Percentiles rank a stretch among this genome's conserved stretches.
These are phyloP conservation scores for Lytechinus pictus DNA, from an alignment of 35 echinoderm and acorn worm genomes.

Conservation along the genomic window DNA sequence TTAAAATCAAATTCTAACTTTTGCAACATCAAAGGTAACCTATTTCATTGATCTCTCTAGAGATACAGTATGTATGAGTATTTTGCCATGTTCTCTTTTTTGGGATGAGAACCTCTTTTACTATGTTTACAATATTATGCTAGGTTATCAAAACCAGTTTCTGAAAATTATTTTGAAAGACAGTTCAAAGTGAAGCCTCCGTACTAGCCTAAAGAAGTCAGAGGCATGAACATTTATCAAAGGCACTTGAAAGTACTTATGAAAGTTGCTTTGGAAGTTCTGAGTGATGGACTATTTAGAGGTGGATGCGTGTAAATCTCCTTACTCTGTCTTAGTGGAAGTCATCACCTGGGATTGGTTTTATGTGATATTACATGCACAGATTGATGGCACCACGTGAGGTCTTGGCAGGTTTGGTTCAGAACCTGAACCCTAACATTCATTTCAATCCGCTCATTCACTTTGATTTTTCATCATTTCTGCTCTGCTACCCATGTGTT, in stretches of 20 bases:
- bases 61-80: no score
- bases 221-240: neutral
- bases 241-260: neutral
- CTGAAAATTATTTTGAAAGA: no score
- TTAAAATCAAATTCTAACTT: no score
- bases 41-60: no score
- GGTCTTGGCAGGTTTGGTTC: neutral
- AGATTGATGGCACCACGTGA: neutral
- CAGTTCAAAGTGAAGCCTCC: no score
- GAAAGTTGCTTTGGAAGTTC: neutral
- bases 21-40: no score
- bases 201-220: no score
- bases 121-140: no score
- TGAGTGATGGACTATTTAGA: neutral
- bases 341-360: neutral
- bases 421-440: constrained; percentile 10
- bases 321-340: neutral
- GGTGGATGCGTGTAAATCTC: neutral
- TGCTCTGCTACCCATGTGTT: neutral
- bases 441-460: neutral
- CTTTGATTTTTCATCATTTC: constrained; percentile 13
- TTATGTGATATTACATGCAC: neutral
- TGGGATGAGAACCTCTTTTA: no score
- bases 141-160: no score
- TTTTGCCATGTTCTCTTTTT: no score